These are phyloP conservation scores for Tribolium castaneum DNA, from an alignment of 1,140 invertebrate species.

Conservation along the genomic window DNA sequence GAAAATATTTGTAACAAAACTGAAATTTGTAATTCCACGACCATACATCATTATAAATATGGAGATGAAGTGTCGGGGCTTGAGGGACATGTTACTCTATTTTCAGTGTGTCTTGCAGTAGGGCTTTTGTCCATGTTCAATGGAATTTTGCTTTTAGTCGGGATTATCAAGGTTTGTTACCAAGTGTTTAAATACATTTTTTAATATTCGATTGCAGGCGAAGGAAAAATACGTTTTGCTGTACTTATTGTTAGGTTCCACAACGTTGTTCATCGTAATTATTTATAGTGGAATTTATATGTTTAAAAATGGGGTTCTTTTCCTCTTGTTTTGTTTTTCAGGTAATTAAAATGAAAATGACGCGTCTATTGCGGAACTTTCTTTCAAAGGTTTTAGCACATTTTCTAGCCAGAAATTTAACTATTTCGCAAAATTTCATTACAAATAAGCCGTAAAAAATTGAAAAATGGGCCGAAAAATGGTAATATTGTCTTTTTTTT, in stretches of 20 bases:
- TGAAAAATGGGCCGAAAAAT: too few relatives aligned
- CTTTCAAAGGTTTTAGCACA: too few relatives aligned
- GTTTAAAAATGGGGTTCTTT: conserved; percentile 40
- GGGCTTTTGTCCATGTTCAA: not conserved
- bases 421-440: too few relatives aligned
- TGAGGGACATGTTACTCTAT: not conserved
- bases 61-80: not conserved
- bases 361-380: too few relatives aligned
- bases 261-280: conserved; percentile 44
- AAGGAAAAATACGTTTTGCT: conserved; percentile 46
- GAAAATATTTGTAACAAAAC: conserved; percentile 2
- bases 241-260: conserved; percentile 47
- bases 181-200: not conserved
- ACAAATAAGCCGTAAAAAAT: too few relatives aligned
- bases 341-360: too few relatives aligned
- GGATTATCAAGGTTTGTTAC: not conserved
- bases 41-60: not conserved
- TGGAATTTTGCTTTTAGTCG: not conserved
- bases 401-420: too few relatives aligned
- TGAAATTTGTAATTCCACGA: not conserved
- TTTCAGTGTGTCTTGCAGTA: not conserved
- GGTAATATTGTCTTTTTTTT: too few relatives aligned
- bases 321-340: conserved; percentile 26
- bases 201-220: conserved; percentile 40
- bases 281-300: conserved; percentile 46